phyloP scores from a whole-genome alignment of 2,797 vertebrate species.

The Morus bassanus region DNA sequence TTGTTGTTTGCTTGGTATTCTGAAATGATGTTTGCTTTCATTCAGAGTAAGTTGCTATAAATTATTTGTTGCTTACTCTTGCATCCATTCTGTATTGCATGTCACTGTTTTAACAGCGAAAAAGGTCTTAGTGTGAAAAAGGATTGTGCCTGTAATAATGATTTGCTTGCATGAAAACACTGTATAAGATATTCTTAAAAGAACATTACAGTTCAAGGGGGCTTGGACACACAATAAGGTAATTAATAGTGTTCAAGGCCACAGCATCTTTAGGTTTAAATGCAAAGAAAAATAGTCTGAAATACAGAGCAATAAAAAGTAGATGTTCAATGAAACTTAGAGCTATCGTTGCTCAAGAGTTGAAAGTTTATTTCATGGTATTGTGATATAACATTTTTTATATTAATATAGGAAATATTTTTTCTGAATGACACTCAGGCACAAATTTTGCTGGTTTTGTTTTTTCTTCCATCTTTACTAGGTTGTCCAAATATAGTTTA shows the following conservation, averaged over 20 bases:
- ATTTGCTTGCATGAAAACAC: neutral
- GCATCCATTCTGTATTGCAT: neutral
- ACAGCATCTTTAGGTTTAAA: neutral
- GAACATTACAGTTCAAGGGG: neutral
- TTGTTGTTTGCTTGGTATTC: neutral
- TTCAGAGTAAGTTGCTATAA: neutral
- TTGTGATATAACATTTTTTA: neutral
- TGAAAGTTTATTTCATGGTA: neutral
- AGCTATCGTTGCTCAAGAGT: neutral
- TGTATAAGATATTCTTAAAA: neutral
- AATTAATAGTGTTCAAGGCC: neutral
- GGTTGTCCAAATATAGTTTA: neutral
- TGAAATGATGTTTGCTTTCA: neutral
- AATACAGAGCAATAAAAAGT: neutral
- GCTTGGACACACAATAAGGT: neutral
- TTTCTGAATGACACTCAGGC: neutral
- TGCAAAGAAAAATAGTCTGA: neutral
- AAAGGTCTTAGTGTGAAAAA: neutral
- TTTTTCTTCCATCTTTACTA: neutral
- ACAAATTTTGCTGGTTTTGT: neutral
- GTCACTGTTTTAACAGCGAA: neutral
- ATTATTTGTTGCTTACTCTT: neutral
- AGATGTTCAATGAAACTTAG: neutral
- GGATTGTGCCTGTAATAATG: neutral
- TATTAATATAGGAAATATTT: neutral